Base-by-base conservation (phyloP, 2,888 invertebrate species). In the Dynastes tityus region DNA sequence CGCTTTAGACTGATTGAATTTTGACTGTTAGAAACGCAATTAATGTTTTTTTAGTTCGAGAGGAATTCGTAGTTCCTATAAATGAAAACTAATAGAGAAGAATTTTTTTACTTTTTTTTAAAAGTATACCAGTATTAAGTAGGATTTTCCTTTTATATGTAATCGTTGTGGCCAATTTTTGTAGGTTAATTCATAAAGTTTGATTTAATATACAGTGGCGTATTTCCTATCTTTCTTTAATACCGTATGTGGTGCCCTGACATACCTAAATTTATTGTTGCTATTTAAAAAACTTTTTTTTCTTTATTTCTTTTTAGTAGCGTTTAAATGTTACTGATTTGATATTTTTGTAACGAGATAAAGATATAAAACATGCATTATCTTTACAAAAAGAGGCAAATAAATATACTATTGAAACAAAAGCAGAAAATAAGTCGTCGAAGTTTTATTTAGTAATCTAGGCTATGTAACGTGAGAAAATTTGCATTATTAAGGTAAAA, bases 401-500 rank as follows among this genome's bases (percentile, higher is more conserved):
- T 63, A 29, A 29, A 63, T 9, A 63, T 29, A 16, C 4, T 16
- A 22, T 49, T 27, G 51, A 40, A 63, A 13, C 2, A 51, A 51
- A 40, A 63, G 51, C 6, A 68, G 6, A 27, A 16, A 27, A 68
- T 8, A 53, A 27, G 45, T 45, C 63, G 63, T 63, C 32, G 49
- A 68, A 29, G 22, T 9, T 74, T 74, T 49, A 74, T 74, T 74
- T 45, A 74, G 61, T 74, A 61, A n/a, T 27, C 68, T 49, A 68
- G 55, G 55, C 61, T 74, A 74, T 74, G 29, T 74, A 74, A 74
- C 45, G 45, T 61, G 68, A 37, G 37, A 65, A 73, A 71, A 73
- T 58, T 55, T 73, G 73, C 58, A 73, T 73, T 71, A 51, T 16
- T 37, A 55, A 74, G 73, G 73, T 74, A 63, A 74, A 61, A n/a